Evolutionary conservation across 2,888 invertebrate species (phyloP).

Genomic region (Malthinus flaveolus): DNA sequence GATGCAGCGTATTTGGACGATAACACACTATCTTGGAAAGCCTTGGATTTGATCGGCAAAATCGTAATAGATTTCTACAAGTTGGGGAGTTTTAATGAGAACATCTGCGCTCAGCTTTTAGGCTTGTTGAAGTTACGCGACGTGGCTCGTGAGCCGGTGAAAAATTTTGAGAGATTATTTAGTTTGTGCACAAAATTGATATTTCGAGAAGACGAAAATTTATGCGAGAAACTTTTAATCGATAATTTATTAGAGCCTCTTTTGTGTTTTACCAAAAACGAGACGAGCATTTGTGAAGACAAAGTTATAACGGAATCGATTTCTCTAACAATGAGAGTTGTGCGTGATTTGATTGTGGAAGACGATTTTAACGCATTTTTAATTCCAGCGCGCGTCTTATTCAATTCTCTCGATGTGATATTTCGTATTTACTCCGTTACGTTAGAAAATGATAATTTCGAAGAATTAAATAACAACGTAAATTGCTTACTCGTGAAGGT

Average conservation of each 20-base stretch:
- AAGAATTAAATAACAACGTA: slow-evolving; percentile 47
- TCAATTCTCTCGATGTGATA: slow-evolving; percentile 54
- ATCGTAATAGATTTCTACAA: slow-evolving; percentile 64
- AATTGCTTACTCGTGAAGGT: slow-evolving; percentile 40
- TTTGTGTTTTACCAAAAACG: slow-evolving; percentile 36
- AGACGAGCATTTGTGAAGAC: slow-evolving; percentile 41
- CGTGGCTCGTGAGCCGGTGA: slow-evolving; percentile 54
- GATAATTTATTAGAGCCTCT: slow-evolving; percentile 41
- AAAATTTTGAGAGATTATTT: slow-evolving; percentile 50
- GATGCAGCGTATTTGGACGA: slow-evolving; percentile 49
- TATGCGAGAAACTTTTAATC: slow-evolving; percentile 52
- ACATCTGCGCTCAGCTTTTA: slow-evolving; percentile 59
- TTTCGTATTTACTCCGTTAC: slow-evolving; percentile 54
- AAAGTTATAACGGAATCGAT: slow-evolving; percentile 42
- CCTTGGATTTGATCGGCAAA: slow-evolving; percentile 67
- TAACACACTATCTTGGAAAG: slow-evolving; percentile 66
- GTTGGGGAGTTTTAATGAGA: slow-evolving; percentile 58
- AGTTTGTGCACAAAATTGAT: slow-evolving; percentile 61
- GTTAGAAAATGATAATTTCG: slow-evolving; percentile 42
- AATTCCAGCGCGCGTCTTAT: slow-evolving; percentile 51
- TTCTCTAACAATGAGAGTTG: slow-evolving; percentile 39
- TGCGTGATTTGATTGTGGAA: slow-evolving; percentile 42
- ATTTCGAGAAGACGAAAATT: slow-evolving; percentile 56
- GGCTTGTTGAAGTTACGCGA: slow-evolving; percentile 54
- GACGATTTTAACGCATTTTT: slow-evolving; percentile 34